Base-by-base conservation (phyloP, 2,888 invertebrate genomes). In the Netelia melanura region DNA sequence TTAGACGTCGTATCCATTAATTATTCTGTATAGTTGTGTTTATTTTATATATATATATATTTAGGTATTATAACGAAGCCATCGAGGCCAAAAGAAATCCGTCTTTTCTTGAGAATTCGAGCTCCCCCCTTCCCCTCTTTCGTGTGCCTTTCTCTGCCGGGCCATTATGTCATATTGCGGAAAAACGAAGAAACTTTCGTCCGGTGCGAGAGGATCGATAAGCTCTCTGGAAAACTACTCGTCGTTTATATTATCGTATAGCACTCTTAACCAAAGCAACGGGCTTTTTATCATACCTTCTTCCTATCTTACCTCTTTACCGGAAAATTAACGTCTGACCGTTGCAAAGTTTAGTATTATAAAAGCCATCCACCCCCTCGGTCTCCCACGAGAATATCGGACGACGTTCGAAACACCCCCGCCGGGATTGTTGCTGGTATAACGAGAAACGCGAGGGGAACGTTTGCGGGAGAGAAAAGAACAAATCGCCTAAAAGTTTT, bases 131-230 rank as follows among this genome's bases (percentile, higher is more conserved):
- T 65, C 52, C 43, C 44, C 64, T 38, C 48, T 25, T 43, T 21
- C 1, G 11, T 58, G 25, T 48, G 23, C 52, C 30, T 52, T n/a
- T 52, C 17, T 52, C 52, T 65, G 43, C 44, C 3, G 65, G 48
- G 10, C 81, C 75, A 82, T 88, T 88, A 62, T 83, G 86, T 88
- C 88, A 89, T 84, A 86, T 88, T 87, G 90, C 88, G 86, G 86
- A 75, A 81, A 86, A 83, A 81, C 71, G 79, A 79, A 70, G 14
- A 81, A 88, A 89, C 83, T 89, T 89, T 74, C 62, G 78, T 67
- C 38, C 67, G 62, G 68, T 61, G 44, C 64, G 23, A 54, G 48
- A 52, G 80, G 87, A 89, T 90, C 89, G 85, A 90, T 90, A 87
- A 62, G 78, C 84, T 83, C 71, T 74, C 71, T 65, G 14, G 11